These are phyloP conservation scores for Conger conger DNA, from an alignment of 2,113 vertebrate genomes.

Conservation along the genomic window DNA sequence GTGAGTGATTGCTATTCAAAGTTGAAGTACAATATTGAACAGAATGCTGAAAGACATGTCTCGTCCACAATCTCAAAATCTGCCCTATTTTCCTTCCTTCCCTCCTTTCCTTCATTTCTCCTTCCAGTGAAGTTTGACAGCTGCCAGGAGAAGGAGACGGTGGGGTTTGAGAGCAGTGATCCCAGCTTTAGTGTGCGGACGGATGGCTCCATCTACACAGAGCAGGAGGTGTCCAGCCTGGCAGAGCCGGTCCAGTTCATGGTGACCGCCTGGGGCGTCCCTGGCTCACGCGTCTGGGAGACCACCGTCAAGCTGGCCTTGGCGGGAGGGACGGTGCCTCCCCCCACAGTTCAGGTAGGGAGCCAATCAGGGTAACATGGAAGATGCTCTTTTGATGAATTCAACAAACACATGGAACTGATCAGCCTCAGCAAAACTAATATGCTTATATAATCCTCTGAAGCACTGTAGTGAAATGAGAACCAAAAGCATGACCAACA, in stretches of 20 bases:
- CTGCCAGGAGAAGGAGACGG: conserved; percentile 76
- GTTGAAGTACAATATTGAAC: neutral
- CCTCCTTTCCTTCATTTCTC: conserved; percentile 30
- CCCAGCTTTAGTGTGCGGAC: conserved; percentile 77
- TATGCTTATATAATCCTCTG: neutral
- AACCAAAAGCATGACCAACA: neutral
- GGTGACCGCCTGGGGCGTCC: conserved; percentile 71
- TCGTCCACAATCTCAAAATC: neutral
- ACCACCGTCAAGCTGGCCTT: conserved; percentile 76
- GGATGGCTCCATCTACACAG: conserved; percentile 79
- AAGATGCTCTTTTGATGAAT: neutral
- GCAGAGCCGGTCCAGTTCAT: conserved; percentile 76
- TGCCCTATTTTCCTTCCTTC: conserved; percentile 39
- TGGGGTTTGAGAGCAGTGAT: conserved; percentile 79
- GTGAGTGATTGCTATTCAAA: conserved; percentile 30
- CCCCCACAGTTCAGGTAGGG: conserved; percentile 70
- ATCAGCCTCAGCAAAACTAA: neutral
- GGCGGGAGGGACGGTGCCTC: conserved; percentile 56
- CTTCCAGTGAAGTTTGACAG: conserved; percentile 84
- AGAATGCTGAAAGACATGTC: neutral
- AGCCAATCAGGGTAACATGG: neutral
- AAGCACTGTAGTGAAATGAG: neutral
- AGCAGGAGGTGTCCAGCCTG: conserved; percentile 67
- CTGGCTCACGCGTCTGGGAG: conserved; percentile 74
- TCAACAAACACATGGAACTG: neutral